A percentile compares a stretch with the other conserved stretches of the same genome.
Conservation (phyloP, 35 echinoderm and acorn worm species). For the Ptychodera flava region DNA sequence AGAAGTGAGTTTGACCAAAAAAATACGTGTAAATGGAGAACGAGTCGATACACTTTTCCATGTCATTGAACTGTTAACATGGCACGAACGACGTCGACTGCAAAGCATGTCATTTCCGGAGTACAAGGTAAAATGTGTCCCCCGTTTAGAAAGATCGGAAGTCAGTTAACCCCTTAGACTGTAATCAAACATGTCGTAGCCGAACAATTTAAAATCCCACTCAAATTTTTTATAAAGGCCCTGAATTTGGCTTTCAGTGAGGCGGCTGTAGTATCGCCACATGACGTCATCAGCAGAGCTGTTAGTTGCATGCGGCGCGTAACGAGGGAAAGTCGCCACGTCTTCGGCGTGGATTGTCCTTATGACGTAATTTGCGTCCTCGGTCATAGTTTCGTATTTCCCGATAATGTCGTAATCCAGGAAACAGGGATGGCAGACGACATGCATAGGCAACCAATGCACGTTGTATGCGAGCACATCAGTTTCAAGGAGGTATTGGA, state of each 20-base stretch:
- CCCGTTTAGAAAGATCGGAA: no score
- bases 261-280: constrained; percentile 25
- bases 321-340: constrained; percentile 61
- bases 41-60: no score
- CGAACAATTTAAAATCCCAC: constrained; percentile 82
- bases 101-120: no score
- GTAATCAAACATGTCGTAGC: constrained; percentile 52
- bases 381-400: constrained; percentile 42
- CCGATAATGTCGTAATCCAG: constrained; percentile 56
- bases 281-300: constrained; percentile 73
- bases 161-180: no score
- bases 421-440: constrained; percentile 49
- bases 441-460: constrained; percentile 52
- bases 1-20: no score
- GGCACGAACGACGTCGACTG: no score
- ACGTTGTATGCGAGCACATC: constrained; percentile 5
- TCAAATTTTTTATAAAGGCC: constrained; percentile 79
- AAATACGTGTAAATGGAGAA: no score
- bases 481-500: constrained; percentile 16
- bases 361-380: constrained; percentile 38
- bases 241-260: constrained; percentile 45
- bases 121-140: no score
- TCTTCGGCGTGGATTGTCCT: constrained; percentile 58
- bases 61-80: no score
- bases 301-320: constrained; percentile 57